Base-by-base conservation (phyloP, 2,888 invertebrate genomes). In the Galeopsomyia nigrocyanea region DNA sequence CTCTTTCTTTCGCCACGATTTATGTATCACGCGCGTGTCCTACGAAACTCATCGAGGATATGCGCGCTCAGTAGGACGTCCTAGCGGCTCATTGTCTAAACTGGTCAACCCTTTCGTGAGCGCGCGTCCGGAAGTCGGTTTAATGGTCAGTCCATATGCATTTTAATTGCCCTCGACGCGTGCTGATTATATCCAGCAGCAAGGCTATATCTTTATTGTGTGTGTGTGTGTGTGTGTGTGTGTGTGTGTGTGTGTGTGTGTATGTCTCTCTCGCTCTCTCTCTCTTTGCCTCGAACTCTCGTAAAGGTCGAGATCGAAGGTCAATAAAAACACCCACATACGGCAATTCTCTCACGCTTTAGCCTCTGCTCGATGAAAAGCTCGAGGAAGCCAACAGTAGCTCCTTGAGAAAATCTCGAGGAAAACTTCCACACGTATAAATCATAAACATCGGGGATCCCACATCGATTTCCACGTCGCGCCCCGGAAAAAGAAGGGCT, bases 11-110 rank as follows among this genome's bases (percentile, higher is more conserved):
- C 26, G n/a, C 14, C 31, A 56, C 39, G 49, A 73, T 73, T 73
- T 68, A 73, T 69, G 56, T 10, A 13, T 39, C 39, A 61, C 64
- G 68, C 73, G 68, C 73, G 73, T 73, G 73, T 58, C 56, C 39
- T 0, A 61, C 47, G 55, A 64, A 21, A 60, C 63, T 51, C 56
- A 50, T 64, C 55, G 56, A 60, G 73, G 73, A 73, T 73, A 68
- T 67, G 13, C 51, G 7, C 58, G 14, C 69, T 10, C 72, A 22
- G 53, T 49, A 58, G 72, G 68, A 68, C 60, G 60, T 58, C 65
- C 26, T 49, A 46, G 50, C 26, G 21, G 55, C n/a, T 58, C 21
- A 39, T 39, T 26, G 17, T 46, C 21, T 6, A 31, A 7, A 22
- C 17, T 56, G 68, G 68, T 68, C 68, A 68, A 68, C 68, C 62